Evolutionary conservation across 2,888 invertebrate species (phyloP).

Genomic region (Masnerella sp.): DNA sequence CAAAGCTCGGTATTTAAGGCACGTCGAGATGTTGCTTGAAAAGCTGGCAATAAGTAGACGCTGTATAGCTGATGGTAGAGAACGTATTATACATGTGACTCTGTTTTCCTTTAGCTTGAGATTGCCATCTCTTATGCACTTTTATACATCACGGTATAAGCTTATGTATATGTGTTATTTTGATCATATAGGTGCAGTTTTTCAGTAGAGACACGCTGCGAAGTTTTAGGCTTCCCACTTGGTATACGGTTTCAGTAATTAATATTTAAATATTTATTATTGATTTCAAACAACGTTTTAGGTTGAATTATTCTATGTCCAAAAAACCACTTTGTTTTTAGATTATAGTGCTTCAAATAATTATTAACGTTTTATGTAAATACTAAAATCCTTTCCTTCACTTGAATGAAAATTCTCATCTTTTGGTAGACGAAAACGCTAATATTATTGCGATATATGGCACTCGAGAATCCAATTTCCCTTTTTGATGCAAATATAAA

Average conservation of each 20-base stretch:
- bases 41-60: conserved; percentile 73
- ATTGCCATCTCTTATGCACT: conserved; percentile 77
- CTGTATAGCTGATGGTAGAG: conserved; percentile 66
- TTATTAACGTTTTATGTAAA: too few relatives aligned
- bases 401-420: too few relatives aligned
- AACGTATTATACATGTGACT: conserved; percentile 71
- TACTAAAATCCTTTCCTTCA: too few relatives aligned
- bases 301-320: too few relatives aligned
- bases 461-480: too few relatives aligned
- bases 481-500: too few relatives aligned
- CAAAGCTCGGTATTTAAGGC: conserved; percentile 70
- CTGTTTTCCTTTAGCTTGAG: conserved; percentile 70
- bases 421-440: too few relatives aligned
- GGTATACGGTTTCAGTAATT: conserved; percentile 5
- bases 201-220: conserved; percentile 20
- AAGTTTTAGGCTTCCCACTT: conserved; percentile 18
- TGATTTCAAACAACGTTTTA: not conserved
- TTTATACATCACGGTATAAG: conserved; percentile 69
- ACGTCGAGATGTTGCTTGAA: conserved; percentile 68
- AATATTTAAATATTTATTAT: conserved; percentile 1
- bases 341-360: too few relatives aligned
- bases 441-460: too few relatives aligned
- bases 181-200: conserved; percentile 35
- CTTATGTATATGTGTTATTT: conserved; percentile 50
- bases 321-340: too few relatives aligned